Conservation (phyloP, 2,888 invertebrate species). For the Calephelis perditalis region DNA sequence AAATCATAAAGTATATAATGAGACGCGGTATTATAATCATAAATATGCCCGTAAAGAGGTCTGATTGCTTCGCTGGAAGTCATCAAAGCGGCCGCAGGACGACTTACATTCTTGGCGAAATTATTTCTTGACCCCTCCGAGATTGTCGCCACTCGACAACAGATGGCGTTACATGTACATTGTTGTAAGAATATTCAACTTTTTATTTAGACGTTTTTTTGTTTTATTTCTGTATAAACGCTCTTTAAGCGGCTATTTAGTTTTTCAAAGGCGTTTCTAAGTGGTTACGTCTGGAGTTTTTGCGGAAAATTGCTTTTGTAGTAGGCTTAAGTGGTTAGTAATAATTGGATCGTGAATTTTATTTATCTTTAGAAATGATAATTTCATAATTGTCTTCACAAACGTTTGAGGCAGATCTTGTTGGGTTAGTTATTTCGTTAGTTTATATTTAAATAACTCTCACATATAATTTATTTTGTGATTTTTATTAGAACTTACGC, state of each 20-base stretch:
- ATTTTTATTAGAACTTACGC: too few relatives aligned
- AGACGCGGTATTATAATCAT: conserved; percentile 75
- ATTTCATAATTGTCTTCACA: conserved; percentile 52
- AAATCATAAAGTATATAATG: conserved; percentile 75
- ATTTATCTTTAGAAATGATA: conserved; percentile 50
- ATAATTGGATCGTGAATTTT: conserved; percentile 67
- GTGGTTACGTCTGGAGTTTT: conserved; percentile 57
- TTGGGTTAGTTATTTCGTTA: background rate
- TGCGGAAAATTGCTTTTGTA: conserved; percentile 60
- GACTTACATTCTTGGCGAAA: conserved; percentile 61
- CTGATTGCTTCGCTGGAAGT: conserved; percentile 76
- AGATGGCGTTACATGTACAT: conserved; percentile 73
- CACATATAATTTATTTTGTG: too few relatives aligned
- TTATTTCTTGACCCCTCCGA: conserved; percentile 63
- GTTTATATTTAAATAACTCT: background rate
- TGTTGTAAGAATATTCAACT: conserved; percentile 52
- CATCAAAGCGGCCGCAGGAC: conserved; percentile 70
- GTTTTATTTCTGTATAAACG: conserved; percentile 69
- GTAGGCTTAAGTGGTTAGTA: conserved; percentile 55
- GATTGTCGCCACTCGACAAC: conserved; percentile 57
- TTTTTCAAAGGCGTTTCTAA: conserved; percentile 75
- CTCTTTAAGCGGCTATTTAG: conserved; percentile 68
- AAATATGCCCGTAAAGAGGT: conserved; percentile 74
- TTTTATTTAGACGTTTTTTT: conserved; percentile 54
- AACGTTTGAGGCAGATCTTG: conserved; percentile 26